A percentile compares a stretch with the other conserved stretches of the same genome.
These are phyloP conservation scores for Lates japonicus DNA, from an alignment of 2,797 vertebrate species.

Conservation along the genomic window DNA sequence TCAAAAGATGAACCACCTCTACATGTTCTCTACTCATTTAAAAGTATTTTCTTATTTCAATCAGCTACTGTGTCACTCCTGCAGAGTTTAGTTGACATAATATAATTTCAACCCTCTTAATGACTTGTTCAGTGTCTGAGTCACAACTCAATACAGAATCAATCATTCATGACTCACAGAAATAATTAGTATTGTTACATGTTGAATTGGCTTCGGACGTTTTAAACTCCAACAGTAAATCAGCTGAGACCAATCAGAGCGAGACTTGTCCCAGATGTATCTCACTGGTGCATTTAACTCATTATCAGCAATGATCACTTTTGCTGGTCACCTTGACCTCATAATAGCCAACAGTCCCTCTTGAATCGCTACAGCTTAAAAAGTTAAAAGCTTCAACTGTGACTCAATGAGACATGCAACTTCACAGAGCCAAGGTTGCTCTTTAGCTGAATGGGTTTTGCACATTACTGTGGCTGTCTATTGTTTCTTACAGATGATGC, in stretches of 20 bases:
- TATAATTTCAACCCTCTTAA: not conserved
- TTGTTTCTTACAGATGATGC: slow-evolving; percentile 56
- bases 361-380: slow-evolving; percentile 36
- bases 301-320: slow-evolving; percentile 35
- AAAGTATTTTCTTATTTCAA: slow-evolving; percentile 1
- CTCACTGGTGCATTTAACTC: slow-evolving; percentile 18
- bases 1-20: not conserved
- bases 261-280: slow-evolving; percentile 19
- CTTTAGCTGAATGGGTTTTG: slow-evolving; percentile 40
- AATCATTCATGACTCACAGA: slow-evolving; percentile 26
- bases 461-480: slow-evolving; percentile 5
- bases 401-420: slow-evolving; percentile 43
- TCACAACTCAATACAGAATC: slow-evolving; percentile 18
- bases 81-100: not conserved
- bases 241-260: slow-evolving; percentile 46
- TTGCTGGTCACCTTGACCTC: slow-evolving; percentile 50
- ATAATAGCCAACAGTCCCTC: not conserved
- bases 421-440: slow-evolving; percentile 23
- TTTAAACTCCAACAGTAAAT: slow-evolving; percentile 24
- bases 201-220: slow-evolving; percentile 38
- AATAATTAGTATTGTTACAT: slow-evolving; percentile 27
- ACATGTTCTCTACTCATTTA: not conserved
- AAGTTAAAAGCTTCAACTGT: slow-evolving; percentile 41
- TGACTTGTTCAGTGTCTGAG: slow-evolving; percentile 15
- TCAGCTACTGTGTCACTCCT: not conserved